Conservation (phyloP, 2,888 invertebrate genomes). For the Pterostichus niger region DNA sequence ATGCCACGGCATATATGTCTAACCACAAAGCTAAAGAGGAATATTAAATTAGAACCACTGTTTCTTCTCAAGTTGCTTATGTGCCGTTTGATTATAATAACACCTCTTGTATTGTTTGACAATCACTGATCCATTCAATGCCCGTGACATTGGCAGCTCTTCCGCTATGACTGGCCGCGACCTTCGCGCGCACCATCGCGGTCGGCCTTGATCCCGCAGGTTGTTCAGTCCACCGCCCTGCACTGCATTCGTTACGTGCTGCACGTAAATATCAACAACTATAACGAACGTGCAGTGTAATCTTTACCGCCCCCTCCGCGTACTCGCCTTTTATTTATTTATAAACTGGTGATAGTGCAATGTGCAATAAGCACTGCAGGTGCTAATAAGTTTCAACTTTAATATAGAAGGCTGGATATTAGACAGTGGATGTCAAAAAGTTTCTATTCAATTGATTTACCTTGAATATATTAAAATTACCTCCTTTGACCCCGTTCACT, state of each 20-base stretch:
- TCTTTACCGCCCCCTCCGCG: background rate
- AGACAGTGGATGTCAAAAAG: too few species aligned
- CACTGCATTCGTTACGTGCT: constrained; percentile 23
- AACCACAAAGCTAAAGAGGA: too few species aligned
- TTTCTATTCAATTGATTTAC: too few species aligned
- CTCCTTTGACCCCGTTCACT: too few species aligned
- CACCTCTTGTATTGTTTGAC: constrained; percentile 26
- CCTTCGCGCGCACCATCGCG: constrained; percentile 43
- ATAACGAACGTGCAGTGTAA: constrained; percentile 11
- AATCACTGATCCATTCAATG: background rate
- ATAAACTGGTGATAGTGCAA: background rate
- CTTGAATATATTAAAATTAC: too few species aligned
- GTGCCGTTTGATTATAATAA: too few species aligned
- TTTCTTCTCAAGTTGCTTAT: too few species aligned
- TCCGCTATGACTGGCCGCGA: constrained; percentile 48
- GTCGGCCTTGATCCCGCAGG: constrained; percentile 38
- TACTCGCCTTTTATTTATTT: constrained; percentile 2
- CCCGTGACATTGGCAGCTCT: constrained; percentile 42
- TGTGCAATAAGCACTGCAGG: background rate
- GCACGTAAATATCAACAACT: constrained; percentile 35
- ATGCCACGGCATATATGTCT: too few species aligned
- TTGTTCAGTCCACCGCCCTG: constrained; percentile 22
- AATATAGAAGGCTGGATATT: too few species aligned
- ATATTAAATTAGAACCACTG: too few species aligned
- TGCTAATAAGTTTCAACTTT: constrained; percentile 21